Evolutionary conservation across 2,113 vertebrate genomes (phyloP).

Genomic region (Clarias batrachus): DNA sequence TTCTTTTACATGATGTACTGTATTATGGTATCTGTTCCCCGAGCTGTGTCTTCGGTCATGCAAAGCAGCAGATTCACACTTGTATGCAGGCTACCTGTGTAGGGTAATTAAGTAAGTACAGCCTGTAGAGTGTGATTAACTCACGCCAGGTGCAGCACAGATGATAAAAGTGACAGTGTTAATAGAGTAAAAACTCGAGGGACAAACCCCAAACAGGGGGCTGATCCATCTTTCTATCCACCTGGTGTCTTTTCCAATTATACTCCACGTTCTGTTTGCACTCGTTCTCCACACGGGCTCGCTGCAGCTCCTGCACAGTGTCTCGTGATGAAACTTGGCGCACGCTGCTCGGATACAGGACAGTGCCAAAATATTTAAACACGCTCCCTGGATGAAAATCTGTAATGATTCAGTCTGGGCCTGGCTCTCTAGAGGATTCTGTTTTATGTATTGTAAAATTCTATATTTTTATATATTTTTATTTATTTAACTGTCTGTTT

Average conservation of each 20-base stretch:
- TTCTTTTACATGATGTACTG: slow-evolving; percentile 25
- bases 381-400: background rate
- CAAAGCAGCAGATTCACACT: slow-evolving; percentile 57
- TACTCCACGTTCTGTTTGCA: slow-evolving; percentile 55
- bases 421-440: background rate
- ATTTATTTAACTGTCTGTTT: background rate
- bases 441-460: background rate
- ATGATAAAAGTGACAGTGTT: slow-evolving; percentile 77
- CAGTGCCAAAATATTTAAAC: slow-evolving; percentile 2
- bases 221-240: slow-evolving; percentile 75
- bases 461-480: background rate
- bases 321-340: background rate
- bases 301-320: slow-evolving; percentile 25
- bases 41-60: slow-evolving; percentile 44
- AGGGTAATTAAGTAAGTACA: slow-evolving; percentile 56
- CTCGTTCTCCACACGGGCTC: slow-evolving; percentile 43
- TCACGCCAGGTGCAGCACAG: slow-evolving; percentile 72
- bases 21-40: slow-evolving; percentile 17
- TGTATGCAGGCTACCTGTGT: slow-evolving; percentile 55
- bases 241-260: slow-evolving; percentile 75
- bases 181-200: slow-evolving; percentile 69
- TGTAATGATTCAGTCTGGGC: slow-evolving; percentile 4
- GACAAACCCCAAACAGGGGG: slow-evolving; percentile 67
- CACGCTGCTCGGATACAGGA: background rate
- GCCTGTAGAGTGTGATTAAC: slow-evolving; percentile 73